Evolutionary conservation across 2,888 invertebrate genomes (phyloP).

Genomic region (Cephalotes varians): DNA sequence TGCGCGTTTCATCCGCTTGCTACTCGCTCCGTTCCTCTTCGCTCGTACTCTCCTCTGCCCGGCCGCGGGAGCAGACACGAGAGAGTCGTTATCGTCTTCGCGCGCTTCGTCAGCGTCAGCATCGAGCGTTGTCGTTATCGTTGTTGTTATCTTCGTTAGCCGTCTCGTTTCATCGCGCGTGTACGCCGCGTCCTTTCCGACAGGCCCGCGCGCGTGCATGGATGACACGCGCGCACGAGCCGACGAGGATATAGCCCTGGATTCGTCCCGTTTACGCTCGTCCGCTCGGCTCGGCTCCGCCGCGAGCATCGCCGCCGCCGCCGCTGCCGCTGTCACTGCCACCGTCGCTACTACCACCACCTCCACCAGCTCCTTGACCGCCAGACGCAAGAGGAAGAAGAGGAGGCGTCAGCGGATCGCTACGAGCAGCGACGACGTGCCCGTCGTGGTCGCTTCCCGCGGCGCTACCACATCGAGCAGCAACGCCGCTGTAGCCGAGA

Average conservation of each 20-base stretch:
- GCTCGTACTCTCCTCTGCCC: slow-evolving; percentile 51
- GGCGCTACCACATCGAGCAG: slow-evolving; percentile 2
- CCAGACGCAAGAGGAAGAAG: slow-evolving; percentile 72
- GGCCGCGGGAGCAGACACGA: slow-evolving; percentile 48
- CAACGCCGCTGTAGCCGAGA: slow-evolving; percentile 12
- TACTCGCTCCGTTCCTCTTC: slow-evolving; percentile 23
- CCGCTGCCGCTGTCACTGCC: slow-evolving; percentile 45
- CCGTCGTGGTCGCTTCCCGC: slow-evolving; percentile 30
- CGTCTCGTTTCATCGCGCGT: slow-evolving; percentile 73
- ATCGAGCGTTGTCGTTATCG: slow-evolving; percentile 12
- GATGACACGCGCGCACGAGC: slow-evolving; percentile 77
- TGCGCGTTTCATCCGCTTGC: slow-evolving; percentile 49
- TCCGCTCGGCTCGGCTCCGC: slow-evolving; percentile 74
- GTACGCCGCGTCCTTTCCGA: slow-evolving; percentile 62
- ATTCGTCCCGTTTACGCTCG: slow-evolving; percentile 77
- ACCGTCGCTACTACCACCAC: neutral
- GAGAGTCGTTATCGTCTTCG: slow-evolving; percentile 50
- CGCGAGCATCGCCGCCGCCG: slow-evolving; percentile 62
- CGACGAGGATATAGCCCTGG: slow-evolving; percentile 80
- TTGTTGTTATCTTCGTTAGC: slow-evolving; percentile 50
- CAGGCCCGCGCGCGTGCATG: slow-evolving; percentile 69
- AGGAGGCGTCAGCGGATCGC: slow-evolving; percentile 67
- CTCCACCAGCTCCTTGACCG: slow-evolving; percentile 45
- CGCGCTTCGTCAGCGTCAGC: slow-evolving; percentile 43
- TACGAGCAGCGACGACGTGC: slow-evolving; percentile 64